These are phyloP conservation scores for Encarsia formosa DNA, from an alignment of 2,888 invertebrate genomes.

Conservation along the genomic window DNA sequence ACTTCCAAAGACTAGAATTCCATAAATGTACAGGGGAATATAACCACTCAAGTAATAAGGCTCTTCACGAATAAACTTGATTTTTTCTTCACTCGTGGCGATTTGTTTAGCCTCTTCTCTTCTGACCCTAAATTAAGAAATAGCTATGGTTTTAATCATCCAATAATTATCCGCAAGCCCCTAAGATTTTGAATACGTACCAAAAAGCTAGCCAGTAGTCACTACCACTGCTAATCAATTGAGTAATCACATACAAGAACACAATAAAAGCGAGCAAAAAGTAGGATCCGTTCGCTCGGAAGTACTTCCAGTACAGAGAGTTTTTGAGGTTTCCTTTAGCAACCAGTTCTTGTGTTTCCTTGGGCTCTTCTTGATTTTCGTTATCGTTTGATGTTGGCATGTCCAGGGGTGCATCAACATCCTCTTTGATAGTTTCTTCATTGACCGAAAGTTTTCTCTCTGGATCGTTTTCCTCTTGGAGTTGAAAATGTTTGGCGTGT, in stretches of 20 bases:
- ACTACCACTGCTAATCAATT: conserved; percentile 64
- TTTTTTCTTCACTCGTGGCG: neutral
- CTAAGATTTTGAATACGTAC: too few species aligned
- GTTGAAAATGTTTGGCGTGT: conserved; percentile 54
- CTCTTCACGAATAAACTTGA: too few species aligned
- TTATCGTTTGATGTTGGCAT: neutral
- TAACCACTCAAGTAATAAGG: neutral
- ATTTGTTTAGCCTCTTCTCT: conserved; percentile 8
- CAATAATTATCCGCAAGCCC: too few species aligned
- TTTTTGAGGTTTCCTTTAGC: conserved; percentile 62
- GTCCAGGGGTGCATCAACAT: conserved; percentile 24
- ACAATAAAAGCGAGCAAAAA: conserved; percentile 56
- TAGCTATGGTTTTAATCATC: neutral
- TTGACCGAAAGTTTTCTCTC: too few species aligned
- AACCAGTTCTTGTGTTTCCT: conserved; percentile 63
- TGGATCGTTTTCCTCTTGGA: conserved; percentile 43
- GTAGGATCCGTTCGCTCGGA: conserved; percentile 64
- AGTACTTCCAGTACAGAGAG: conserved; percentile 64
- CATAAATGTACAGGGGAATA: conserved; percentile 53
- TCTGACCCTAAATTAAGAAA: conserved; percentile 8
- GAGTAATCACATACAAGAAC: conserved; percentile 61
- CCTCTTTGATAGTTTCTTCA: conserved; percentile 42
- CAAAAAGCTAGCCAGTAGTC: conserved; percentile 78
- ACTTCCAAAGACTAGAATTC: conserved; percentile 57
- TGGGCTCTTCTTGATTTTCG: conserved; percentile 49